Conservation (phyloP, 2,113 vertebrate species). For the Tinamus guttatus region DNA sequence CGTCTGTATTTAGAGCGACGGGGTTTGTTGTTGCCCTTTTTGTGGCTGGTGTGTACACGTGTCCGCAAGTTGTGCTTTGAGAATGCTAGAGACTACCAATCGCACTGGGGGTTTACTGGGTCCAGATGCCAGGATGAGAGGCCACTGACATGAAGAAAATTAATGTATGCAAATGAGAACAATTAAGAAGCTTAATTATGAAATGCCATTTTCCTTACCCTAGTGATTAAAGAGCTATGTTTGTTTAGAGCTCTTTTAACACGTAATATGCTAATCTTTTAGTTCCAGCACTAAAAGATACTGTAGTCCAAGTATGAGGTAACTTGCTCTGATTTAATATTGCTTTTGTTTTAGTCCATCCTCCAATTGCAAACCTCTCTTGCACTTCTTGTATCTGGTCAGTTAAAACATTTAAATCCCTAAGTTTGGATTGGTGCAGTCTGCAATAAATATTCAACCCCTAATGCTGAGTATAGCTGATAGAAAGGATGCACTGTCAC, state of each 20-base stretch:
- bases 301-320: background rate
- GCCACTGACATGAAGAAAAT: background rate
- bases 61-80: background rate
- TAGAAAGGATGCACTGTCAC: background rate
- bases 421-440: background rate
- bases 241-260: background rate
- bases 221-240: background rate
- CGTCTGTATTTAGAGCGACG: background rate
- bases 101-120: background rate
- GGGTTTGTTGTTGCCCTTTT: background rate
- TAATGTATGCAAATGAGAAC: background rate
- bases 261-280: background rate
- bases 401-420: background rate
- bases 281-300: background rate
- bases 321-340: background rate
- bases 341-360: background rate
- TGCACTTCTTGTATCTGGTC: background rate
- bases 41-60: background rate
- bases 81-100: background rate
- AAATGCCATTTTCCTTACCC: background rate
- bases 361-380: accelerated
- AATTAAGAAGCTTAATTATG: background rate
- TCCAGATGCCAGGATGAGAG: background rate
- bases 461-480: background rate
- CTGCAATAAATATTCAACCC: background rate